Conservation (phyloP, 1,140 invertebrate species). For the Lasioglossum albipes region DNA sequence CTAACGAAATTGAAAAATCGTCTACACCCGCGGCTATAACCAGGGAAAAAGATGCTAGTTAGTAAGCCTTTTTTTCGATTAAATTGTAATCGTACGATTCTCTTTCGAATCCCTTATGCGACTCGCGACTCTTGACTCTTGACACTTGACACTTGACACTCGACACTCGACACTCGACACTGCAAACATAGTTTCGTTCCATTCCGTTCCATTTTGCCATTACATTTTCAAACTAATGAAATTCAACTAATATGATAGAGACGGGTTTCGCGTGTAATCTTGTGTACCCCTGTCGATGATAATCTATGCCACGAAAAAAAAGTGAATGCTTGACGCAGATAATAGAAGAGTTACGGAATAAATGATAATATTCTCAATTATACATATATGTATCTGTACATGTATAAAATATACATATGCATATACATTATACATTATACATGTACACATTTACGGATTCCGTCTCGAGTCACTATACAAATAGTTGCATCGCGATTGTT, state of each 20-base stretch:
- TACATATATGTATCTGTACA: too few relatives aligned
- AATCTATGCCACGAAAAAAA: too few relatives aligned
- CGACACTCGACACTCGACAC: too few relatives aligned
- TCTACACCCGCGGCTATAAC: conserved; percentile 58
- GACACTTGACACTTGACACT: too few relatives aligned
- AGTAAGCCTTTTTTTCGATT: conserved; percentile 58
- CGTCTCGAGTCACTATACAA: too few relatives aligned
- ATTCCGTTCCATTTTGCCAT: neutral
- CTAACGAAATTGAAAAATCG: conserved; percentile 69
- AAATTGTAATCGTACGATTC: conserved; percentile 19
- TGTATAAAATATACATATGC: too few relatives aligned
- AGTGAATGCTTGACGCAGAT: too few relatives aligned
- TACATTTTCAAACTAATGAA: neutral
- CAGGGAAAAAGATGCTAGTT: conserved; percentile 75
- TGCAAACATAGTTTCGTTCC: neutral
- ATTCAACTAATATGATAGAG: neutral
- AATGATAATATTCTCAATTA: too few relatives aligned
- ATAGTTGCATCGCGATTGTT: neutral
- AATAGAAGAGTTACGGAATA: too few relatives aligned
- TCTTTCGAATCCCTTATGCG: neutral
- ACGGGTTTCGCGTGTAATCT: neutral
- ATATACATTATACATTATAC: too few relatives aligned
- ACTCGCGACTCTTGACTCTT: neutral
- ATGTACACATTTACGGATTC: too few relatives aligned
- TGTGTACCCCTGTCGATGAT: too few relatives aligned